Evolutionary conservation across 2,113 vertebrate genomes (phyloP), one percentile per base, ranked within the genome.

Genomic region (Pica pica): DNA sequence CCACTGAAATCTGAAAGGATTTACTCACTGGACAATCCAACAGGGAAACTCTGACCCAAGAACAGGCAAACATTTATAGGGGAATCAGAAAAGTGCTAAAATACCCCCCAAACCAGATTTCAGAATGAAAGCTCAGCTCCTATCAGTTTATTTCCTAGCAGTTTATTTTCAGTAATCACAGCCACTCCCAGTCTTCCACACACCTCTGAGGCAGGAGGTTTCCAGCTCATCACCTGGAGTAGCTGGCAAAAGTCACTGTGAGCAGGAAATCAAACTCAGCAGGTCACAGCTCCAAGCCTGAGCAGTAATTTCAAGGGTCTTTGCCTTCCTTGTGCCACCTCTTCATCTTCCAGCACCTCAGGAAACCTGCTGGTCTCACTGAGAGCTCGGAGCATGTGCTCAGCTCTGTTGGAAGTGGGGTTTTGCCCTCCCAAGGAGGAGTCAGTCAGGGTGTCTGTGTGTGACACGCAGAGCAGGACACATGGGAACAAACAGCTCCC

Each of bases 381-480:
- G 24, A n/a, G 70, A 78, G 42, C 46, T n/a, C 6, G 0, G 2
- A 64, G 44, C 30, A 18, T 1, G 0, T 2, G 16, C 67, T 69
- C 46, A 37, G 89, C 76, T 50, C 26, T n/a, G 53, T 0, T 35
- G 23, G 35, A 46, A 69, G 21, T 0, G 11, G 2, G 6, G 27
- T 42, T 68, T 17, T 50, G 53, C 18, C 6, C 27, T 42, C 44
- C 27, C 60, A 39, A 21, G 28, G 50, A 50, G 2, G 9, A 31
- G 20, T 46, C 17, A 27, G 22, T 35, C 19, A 17, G 61, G 37
- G 17, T 33, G 56, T 8, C 50, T 53, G 67, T 8, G 27, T 23
- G 64, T 30, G 67, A 16, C 31, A 30, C 39, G 17, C 4, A 2
- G 2, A 20, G 75, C 56, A 69, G 50, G 49, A 74, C n/a, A 82